These are phyloP conservation scores for Schizotus pectinicornis DNA, from an alignment of 2,888 invertebrate genomes.

Conservation along the genomic window DNA sequence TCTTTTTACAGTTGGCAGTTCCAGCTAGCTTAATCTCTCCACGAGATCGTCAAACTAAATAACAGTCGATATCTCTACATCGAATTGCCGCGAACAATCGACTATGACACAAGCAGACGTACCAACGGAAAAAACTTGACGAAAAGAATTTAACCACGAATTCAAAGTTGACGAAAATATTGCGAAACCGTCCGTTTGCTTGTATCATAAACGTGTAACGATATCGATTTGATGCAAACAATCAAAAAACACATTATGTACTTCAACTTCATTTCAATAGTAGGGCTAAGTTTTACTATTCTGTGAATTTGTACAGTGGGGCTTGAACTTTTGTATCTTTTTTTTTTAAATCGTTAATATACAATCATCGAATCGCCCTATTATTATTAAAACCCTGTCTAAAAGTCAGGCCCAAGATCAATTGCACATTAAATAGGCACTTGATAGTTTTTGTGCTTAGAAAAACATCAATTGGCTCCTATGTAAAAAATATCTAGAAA, in stretches of 20 bases:
- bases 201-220: slow-evolving; percentile 32
- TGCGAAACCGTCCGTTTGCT: slow-evolving; percentile 27
- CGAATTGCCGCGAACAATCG: slow-evolving; percentile 28
- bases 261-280: slow-evolving; percentile 44
- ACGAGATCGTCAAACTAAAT: slow-evolving; percentile 54
- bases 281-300: slow-evolving; percentile 48
- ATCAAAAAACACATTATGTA: slow-evolving; percentile 50
- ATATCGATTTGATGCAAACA: slow-evolving; percentile 45
- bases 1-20: slow-evolving; percentile 61
- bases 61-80: slow-evolving; percentile 50
- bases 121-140: not conserved
- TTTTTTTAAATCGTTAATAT: slow-evolving; percentile 35
- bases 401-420: slow-evolving; percentile 58
- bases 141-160: slow-evolving; percentile 6
- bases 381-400: slow-evolving; percentile 52
- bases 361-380: slow-evolving; percentile 46
- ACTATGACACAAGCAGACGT: slow-evolving; percentile 25
- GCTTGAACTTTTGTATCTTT: slow-evolving; percentile 41
- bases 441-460: slow-evolving; percentile 50
- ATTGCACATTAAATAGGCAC: slow-evolving; percentile 60
- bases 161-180: too few relatives aligned
- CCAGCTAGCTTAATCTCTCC: slow-evolving; percentile 58
- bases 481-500: slow-evolving; percentile 6
- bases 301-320: slow-evolving; percentile 54
- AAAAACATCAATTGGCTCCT: slow-evolving; percentile 26